Conservation (phyloP, 2,113 vertebrate species). For the Glareola pratincola region DNA sequence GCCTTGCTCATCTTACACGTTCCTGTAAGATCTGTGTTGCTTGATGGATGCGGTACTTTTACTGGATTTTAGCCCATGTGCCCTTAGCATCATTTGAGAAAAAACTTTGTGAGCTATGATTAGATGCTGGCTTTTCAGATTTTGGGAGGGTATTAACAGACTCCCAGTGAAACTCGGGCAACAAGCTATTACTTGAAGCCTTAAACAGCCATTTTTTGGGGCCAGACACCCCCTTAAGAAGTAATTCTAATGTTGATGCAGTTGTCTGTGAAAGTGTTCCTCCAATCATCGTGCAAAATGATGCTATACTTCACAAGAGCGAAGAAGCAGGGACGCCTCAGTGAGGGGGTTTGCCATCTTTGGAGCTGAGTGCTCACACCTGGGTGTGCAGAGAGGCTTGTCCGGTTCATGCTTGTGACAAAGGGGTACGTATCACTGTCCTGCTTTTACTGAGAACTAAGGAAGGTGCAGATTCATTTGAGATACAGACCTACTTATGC, state of each 20-base stretch:
- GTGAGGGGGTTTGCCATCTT: neutral
- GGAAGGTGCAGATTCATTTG: neutral
- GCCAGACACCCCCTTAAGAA: accelerated
- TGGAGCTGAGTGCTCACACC: accelerated
- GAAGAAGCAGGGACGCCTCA: accelerated
- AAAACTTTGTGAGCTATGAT: neutral
- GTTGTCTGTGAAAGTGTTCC: neutral
- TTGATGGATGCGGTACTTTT: neutral
- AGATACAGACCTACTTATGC: neutral
- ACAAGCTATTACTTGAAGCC: neutral
- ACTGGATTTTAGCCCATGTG: neutral
- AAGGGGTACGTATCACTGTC: accelerated
- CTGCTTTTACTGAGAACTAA: neutral
- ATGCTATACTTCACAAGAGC: accelerated
- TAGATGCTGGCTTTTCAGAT: neutral
- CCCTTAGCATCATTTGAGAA: neutral
- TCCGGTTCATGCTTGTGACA: accelerated
- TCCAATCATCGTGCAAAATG: accelerated
- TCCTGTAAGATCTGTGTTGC: neutral
- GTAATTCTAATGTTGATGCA: too few relatives aligned
- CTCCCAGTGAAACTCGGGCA: neutral
- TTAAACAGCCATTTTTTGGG: neutral
- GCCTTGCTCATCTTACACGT: neutral
- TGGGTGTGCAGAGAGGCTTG: neutral
- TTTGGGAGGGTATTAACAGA: neutral